Evolutionary conservation across 2,888 invertebrate species (phyloP).

Genomic region (Halictus ligatus): DNA sequence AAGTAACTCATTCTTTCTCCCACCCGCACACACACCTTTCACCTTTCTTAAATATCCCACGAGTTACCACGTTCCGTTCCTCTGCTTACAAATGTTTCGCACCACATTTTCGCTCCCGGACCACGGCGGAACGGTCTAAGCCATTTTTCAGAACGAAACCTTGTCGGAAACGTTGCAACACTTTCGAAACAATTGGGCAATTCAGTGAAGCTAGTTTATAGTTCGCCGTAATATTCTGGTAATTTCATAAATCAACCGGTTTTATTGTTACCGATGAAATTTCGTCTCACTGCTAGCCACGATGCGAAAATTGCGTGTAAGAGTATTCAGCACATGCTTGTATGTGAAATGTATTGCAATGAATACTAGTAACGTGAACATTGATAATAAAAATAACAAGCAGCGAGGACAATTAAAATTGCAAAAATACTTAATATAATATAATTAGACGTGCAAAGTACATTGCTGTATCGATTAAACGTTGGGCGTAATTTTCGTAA

Average conservation of each 20-base stretch:
- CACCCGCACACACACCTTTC: neutral
- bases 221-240: neutral
- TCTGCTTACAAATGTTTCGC: constrained; percentile 15
- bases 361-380: neutral
- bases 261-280: neutral
- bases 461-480: too few species aligned
- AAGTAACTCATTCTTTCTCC: constrained; percentile 14
- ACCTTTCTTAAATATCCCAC: constrained; percentile 22
- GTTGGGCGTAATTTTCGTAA: too few species aligned
- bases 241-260: neutral
- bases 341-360: neutral
- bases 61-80: constrained; percentile 4
- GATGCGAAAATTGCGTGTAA: neutral
- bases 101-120: neutral
- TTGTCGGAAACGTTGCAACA: neutral
- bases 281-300: neutral
- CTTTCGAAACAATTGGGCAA: constrained; percentile 9
- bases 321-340: neutral
- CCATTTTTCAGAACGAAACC: neutral
- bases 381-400: neutral
- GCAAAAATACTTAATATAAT: too few species aligned
- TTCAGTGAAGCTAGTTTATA: constrained; percentile 2
- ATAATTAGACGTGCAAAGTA: too few species aligned
- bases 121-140: neutral
- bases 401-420: neutral